A percentile compares a stretch with the other conserved stretches of the same genome.
These are phyloP conservation scores for Aspiorhynchus laticeps DNA, from an alignment of 2,113 vertebrate species.

Conservation along the genomic window DNA sequence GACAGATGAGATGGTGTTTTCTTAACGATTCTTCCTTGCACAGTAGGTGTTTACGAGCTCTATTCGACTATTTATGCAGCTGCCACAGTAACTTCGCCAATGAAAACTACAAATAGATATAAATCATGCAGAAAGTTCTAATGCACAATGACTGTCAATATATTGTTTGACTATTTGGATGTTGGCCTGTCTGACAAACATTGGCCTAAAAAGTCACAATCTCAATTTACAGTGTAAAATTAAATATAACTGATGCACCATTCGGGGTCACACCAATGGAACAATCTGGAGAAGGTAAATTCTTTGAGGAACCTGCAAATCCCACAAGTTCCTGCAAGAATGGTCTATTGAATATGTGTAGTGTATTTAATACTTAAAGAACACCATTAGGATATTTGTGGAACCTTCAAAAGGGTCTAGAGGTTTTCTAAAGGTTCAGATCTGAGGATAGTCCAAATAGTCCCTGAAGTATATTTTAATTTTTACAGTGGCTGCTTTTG, in stretches of 20 bases:
- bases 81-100: background rate
- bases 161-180: background rate
- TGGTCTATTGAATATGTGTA: background rate
- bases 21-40: background rate
- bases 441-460: background rate
- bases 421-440: background rate
- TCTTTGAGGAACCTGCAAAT: background rate
- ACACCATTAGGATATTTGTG: background rate
- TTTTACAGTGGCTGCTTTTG: background rate
- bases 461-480: background rate
- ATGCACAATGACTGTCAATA: background rate
- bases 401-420: background rate
- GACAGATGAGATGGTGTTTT: constrained; percentile 37
- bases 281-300: background rate
- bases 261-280: background rate
- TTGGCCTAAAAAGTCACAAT: background rate
- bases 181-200: background rate
- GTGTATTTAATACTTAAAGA: background rate
- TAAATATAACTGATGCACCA: background rate
- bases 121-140: background rate
- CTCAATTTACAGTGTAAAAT: background rate
- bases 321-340: background rate
- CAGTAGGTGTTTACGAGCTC: constrained; percentile 35
- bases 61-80: constrained; percentile 15
- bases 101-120: background rate